Percentiles rank a stretch among this genome's conserved stretches.
These are phyloP conservation scores for Uropetala carovei DNA, from an alignment of 2,888 invertebrate genomes.

Conservation along the genomic window DNA sequence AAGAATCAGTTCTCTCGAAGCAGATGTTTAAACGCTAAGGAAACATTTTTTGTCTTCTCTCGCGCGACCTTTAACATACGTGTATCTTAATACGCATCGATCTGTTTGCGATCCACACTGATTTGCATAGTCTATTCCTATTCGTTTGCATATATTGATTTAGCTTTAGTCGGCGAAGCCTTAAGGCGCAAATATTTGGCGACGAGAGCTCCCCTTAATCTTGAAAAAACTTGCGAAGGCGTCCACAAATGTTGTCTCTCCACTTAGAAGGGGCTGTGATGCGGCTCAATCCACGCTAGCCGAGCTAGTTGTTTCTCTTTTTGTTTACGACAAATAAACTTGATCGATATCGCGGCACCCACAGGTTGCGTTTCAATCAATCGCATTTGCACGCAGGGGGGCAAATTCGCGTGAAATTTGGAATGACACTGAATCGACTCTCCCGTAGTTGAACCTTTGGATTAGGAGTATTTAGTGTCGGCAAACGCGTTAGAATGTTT, in stretches of 20 bases:
- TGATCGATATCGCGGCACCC: too few relatives aligned
- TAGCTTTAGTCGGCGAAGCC: constrained; percentile 11
- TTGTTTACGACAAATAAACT: too few relatives aligned
- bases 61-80: background rate
- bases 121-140: constrained; percentile 26
- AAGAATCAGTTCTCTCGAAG: background rate
- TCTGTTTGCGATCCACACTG: constrained; percentile 12
- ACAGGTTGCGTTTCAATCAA: too few relatives aligned
- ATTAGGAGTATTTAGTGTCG: too few relatives aligned
- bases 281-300: background rate
- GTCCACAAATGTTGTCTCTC: constrained; percentile 20
- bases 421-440: too few relatives aligned
- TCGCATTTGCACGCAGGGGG: too few relatives aligned
- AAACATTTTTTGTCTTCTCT: background rate
- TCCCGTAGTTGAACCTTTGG: too few relatives aligned
- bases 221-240: constrained; percentile 22
- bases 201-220: background rate
- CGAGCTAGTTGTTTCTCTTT: too few relatives aligned
- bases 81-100: constrained; percentile 32
- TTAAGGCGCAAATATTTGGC: constrained; percentile 16
- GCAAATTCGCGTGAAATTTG: too few relatives aligned
- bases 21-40: background rate
- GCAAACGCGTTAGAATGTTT: too few relatives aligned
- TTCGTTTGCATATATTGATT: constrained; percentile 35
- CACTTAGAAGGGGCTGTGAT: background rate